Evolutionary conservation across 1,140 invertebrate genomes (phyloP).

Genomic region (Anastrepha ludens): DNA sequence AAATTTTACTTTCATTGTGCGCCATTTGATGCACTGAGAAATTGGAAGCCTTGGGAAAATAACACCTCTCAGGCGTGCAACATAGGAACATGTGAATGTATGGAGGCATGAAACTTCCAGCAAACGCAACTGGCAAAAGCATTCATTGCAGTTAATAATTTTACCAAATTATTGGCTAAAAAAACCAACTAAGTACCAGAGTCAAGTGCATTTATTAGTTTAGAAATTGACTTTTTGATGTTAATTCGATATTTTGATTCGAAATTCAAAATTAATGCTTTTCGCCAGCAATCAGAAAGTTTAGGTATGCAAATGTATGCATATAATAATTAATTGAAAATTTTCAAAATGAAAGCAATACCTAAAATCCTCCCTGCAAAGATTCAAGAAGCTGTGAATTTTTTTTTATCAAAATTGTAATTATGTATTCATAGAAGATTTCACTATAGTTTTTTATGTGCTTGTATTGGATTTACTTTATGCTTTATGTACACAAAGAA

Average conservation of each 20-base stretch:
- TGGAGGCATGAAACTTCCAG: not conserved
- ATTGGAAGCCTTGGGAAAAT: too few species aligned
- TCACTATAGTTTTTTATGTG: not conserved
- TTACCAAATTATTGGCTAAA: not conserved
- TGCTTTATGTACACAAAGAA: not conserved
- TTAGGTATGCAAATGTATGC: not conserved
- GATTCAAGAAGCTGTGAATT: conserved; percentile 23
- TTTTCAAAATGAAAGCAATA: conserved; percentile 10
- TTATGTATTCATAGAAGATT: not conserved
- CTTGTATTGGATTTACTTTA: not conserved
- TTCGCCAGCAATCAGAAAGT: conserved; percentile 7
- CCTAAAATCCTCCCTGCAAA: not conserved
- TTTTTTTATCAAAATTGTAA: not conserved
- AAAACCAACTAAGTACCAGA: conserved; percentile 51
- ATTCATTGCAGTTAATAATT: conserved; percentile 5
- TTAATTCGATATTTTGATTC: conserved; percentile 23
- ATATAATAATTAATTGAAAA: not conserved
- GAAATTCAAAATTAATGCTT: conserved; percentile 38
- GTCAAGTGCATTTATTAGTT: conserved; percentile 56
- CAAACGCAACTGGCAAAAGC: not conserved
- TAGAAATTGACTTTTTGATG: conserved; percentile 7
- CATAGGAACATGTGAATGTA: not conserved
- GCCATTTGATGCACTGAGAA: too few species aligned
- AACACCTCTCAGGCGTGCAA: not conserved
- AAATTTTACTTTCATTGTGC: too few species aligned